phyloP scores from a whole-genome alignment of 2,888 invertebrate species.

The Meiosimyza platycephala region DNA sequence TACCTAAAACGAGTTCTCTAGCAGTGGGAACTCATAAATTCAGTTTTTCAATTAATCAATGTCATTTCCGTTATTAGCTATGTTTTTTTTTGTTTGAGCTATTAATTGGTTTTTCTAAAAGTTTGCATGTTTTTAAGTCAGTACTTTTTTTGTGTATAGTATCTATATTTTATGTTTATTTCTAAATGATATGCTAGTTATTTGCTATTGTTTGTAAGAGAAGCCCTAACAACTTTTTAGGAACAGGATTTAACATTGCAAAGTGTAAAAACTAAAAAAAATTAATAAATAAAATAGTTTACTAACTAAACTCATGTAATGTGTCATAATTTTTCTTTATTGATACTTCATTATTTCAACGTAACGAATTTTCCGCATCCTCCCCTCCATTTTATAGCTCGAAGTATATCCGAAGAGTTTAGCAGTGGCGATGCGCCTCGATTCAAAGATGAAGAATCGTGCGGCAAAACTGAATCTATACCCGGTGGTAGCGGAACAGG shows the following conservation, averaged over 20 bases:
- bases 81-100: too few relatives aligned
- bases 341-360: neutral
- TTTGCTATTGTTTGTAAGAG: too few relatives aligned
- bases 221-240: neutral
- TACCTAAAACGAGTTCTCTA: too few relatives aligned
- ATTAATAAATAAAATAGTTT: neutral
- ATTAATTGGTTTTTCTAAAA: too few relatives aligned
- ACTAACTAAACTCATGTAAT: neutral
- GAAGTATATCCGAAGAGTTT: slow-evolving; percentile 97
- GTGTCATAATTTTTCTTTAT: neutral
- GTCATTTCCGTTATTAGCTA: too few relatives aligned
- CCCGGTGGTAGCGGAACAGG: slow-evolving; percentile 48
- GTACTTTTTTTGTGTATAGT: too few relatives aligned
- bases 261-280: neutral
- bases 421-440: slow-evolving; percentile 85
- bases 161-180: too few relatives aligned
- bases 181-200: too few relatives aligned
- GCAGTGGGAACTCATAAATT: too few relatives aligned
- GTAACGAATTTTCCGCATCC: slow-evolving; percentile 18
- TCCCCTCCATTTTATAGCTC: slow-evolving; percentile 72
- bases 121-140: too few relatives aligned
- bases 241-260: neutral
- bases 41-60: too few relatives aligned
- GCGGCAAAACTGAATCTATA: slow-evolving; percentile 61
- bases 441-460: slow-evolving; percentile 72